A percentile compares a stretch with the other conserved stretches of the same genome.
phyloP scores from a whole-genome alignment of 2,113 vertebrate genomes.

The Ellobius talpinus region DNA sequence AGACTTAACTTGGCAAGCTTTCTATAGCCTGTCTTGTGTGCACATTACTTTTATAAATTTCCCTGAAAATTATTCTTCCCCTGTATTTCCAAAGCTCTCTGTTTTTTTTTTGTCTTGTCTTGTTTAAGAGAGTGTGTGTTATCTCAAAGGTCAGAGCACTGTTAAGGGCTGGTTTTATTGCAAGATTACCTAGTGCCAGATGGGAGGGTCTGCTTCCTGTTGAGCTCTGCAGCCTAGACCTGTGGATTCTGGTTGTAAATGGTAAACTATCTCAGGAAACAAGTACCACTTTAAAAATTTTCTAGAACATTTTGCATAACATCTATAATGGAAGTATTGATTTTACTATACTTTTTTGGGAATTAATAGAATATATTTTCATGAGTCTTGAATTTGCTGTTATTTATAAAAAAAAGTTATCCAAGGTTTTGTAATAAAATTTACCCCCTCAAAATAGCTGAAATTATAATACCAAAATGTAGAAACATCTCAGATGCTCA shows the following conservation, averaged over 20 bases:
- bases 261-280: conserved; percentile 96
- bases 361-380: conserved; percentile 99
- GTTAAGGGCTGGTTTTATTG: conserved; percentile 88
- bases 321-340: conserved; percentile 99
- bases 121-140: conserved; percentile 83
- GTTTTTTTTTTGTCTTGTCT: conserved; percentile 84
- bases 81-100: conserved; percentile 87
- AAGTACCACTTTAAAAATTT: conserved; percentile 98
- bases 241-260: conserved; percentile 98
- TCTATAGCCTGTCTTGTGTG: conserved; percentile 90
- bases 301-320: conserved; percentile 96
- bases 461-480: not conserved
- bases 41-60: conserved; percentile 88
- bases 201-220: conserved; percentile 93
- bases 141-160: conserved; percentile 82
- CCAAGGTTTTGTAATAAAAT: conserved; percentile 97
- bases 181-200: conserved; percentile 87
- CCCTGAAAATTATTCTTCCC: conserved; percentile 88
- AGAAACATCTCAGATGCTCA: not conserved
- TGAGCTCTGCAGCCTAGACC: conserved; percentile 94
- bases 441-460: not conserved
- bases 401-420: conserved; percentile 92
- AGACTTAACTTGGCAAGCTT: conserved; percentile 91
- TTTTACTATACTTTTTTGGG: conserved; percentile 99
- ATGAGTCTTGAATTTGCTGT: conserved; percentile 97